Conservation (phyloP, 2,797 vertebrate genomes). For the Argyrosomus regius region DNA sequence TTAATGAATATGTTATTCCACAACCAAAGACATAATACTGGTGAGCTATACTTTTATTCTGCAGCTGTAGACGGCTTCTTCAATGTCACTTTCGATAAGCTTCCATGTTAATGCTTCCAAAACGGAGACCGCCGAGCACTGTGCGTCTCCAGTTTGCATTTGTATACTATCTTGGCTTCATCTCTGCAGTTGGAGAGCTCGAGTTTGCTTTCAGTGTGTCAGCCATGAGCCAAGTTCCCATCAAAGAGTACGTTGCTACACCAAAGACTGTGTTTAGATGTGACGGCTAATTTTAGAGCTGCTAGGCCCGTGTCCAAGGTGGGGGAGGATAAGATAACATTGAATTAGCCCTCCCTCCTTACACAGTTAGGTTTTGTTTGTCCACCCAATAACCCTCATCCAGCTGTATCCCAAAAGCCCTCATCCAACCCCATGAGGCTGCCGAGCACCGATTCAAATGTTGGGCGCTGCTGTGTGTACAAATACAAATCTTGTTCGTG, state of each 20-base stretch:
- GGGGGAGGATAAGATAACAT: conserved; percentile 80
- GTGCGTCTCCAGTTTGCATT: conserved; percentile 50
- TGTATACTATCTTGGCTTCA: conserved; percentile 61
- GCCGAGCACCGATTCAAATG: conserved; percentile 25
- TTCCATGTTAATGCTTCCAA: conserved; percentile 10
- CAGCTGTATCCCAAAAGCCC: conserved; percentile 1
- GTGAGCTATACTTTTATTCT: neutral
- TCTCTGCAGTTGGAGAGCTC: conserved; percentile 61
- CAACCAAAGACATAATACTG: neutral
- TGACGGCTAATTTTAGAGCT: conserved; percentile 78
- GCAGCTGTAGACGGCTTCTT: neutral
- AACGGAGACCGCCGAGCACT: conserved; percentile 31
- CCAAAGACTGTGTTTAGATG: conserved; percentile 78
- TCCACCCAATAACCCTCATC: conserved; percentile 49
- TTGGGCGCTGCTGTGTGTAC: conserved; percentile 18
- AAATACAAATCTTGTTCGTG: conserved; percentile 30
- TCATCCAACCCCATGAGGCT: conserved; percentile 30
- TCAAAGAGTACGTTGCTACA: conserved; percentile 73
- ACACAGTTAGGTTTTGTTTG: conserved; percentile 62
- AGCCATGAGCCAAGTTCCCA: conserved; percentile 75
- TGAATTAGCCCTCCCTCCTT: conserved; percentile 61
- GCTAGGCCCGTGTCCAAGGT: conserved; percentile 77
- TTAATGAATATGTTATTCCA: neutral
- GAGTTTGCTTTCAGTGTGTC: conserved; percentile 60
- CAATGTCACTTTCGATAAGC: conserved; percentile 3